Conservation (phyloP, 2,797 vertebrate genomes). For the Cryptoblepharus egeriae region DNA sequence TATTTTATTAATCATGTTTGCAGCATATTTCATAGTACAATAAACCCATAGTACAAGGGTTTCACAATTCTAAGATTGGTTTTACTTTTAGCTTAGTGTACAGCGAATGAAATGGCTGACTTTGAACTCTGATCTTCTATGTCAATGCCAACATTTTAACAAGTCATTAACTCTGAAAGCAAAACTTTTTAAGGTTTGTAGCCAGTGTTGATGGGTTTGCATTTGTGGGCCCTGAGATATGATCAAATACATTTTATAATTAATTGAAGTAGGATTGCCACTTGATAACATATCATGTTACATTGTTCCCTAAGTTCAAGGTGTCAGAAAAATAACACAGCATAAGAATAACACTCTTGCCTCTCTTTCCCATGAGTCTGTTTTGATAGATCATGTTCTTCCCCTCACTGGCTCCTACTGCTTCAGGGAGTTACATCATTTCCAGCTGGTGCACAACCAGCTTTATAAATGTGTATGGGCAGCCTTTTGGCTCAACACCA, state of each 20-base stretch:
- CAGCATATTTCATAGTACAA: background rate
- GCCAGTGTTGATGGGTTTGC: background rate
- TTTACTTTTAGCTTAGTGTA: background rate
- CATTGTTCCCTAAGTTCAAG: conserved; percentile 13
- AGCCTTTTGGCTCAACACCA: conserved; percentile 61
- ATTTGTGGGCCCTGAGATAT: background rate
- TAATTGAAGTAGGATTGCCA: background rate
- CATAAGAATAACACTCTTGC: background rate
- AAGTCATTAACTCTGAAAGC: background rate
- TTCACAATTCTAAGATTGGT: background rate
- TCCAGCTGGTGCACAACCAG: conserved; percentile 57
- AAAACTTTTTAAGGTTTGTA: background rate
- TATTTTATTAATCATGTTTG: background rate
- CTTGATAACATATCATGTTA: background rate
- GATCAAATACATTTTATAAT: background rate
- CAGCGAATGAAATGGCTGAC: background rate
- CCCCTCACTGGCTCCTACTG: conserved; percentile 58
- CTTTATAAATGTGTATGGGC: conserved; percentile 62
- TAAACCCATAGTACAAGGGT: background rate
- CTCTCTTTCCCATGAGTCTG: conserved; percentile 47
- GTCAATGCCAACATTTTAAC: background rate
- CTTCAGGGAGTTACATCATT: conserved; percentile 63
- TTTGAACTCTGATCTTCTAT: background rate
- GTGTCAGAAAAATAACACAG: background rate
- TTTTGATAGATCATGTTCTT: conserved; percentile 58